Evolutionary conservation across 2,113 vertebrate genomes (phyloP), one percentile per base, ranked within the genome.

Genomic region (Aspiorhynchus laticeps): DNA sequence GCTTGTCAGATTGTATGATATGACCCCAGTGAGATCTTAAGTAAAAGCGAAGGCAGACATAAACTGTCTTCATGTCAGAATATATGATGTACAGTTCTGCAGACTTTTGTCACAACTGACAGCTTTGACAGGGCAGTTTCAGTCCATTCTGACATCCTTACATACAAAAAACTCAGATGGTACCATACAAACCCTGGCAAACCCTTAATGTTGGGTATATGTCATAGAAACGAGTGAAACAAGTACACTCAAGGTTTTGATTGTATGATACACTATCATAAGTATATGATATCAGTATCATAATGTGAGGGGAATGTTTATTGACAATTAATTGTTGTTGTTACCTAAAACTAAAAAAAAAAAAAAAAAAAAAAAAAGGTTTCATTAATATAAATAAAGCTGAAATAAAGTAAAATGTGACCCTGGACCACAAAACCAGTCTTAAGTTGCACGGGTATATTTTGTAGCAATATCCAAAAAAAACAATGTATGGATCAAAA

Each of bases 1-100:
- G 26, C 76, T 78, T 53, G 76, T 53, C 76, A 53, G 48, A 51
- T 78, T 33, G 10, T 19, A 51, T 73, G 33, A 38, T 53, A 53
- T 33, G 41, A 17, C 74, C n/a, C n/a, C 24, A 78, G 76, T 53
- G 26, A 53, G 48, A 78, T 78, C n/a, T 76, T 53, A 33, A 31
- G 28, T 78, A 53, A 31, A 53, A 78, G 76, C 19, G 28, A 41
- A 74, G 71, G 71, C 71, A 74, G 71, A 74, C 36, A 74, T 74
- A 36, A 78, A 78, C 11, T 75, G 73, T 75, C 73, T 75, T 46
- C 15, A 26, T 26, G 73, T 46, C 73, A 75, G 73, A 46, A 24
- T 26, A 12, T 46, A 12, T 46, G 38, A 76, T 76, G 41, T 15
- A 28, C n/a, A 76, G 24, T 75, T 76, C 41, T 48, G 12, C 74